phyloP scores from a whole-genome alignment of 2,888 invertebrate species.

The Erynnis tages region DNA sequence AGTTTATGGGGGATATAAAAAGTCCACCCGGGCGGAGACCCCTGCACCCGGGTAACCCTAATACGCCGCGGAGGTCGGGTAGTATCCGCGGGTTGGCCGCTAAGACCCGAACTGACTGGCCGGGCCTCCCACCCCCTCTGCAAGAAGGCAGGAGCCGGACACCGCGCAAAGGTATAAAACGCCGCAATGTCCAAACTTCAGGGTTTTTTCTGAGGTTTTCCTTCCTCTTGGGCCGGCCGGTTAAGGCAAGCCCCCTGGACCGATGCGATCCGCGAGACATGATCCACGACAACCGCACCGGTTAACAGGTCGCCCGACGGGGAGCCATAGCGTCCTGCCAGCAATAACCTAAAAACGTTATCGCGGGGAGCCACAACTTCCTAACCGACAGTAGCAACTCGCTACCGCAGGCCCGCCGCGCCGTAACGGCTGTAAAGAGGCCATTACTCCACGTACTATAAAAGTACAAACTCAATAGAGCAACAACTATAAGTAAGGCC shows the following conservation, averaged over 20 bases:
- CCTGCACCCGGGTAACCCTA: not conserved
- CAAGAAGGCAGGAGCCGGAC: not conserved
- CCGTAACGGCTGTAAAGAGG: not conserved
- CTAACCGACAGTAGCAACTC: not conserved
- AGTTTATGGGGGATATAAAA: not conserved
- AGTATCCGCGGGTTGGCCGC: not conserved
- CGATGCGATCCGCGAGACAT: not conserved
- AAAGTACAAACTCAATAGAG: not conserved
- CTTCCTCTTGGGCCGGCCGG: not conserved
- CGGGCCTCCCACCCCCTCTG: not conserved
- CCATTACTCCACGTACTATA: not conserved
- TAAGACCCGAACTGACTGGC: conserved; percentile 1
- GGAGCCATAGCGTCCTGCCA: too few relatives aligned
- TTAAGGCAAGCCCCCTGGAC: not conserved
- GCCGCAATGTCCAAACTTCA: not conserved
- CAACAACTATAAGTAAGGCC: not conserved
- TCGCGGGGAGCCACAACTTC: not conserved
- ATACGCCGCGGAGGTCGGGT: not conserved
- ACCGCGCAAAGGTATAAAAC: not conserved
- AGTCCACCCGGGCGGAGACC: not conserved
- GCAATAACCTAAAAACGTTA: too few relatives aligned
- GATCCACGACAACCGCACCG: not conserved
- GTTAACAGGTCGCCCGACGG: not conserved
- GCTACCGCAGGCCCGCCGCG: not conserved
- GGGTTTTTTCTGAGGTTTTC: not conserved